Evolutionary conservation across 2,113 vertebrate genomes (phyloP), one percentile per base, ranked within the genome.

Genomic region (Coryphaenoides rupestris): DNA sequence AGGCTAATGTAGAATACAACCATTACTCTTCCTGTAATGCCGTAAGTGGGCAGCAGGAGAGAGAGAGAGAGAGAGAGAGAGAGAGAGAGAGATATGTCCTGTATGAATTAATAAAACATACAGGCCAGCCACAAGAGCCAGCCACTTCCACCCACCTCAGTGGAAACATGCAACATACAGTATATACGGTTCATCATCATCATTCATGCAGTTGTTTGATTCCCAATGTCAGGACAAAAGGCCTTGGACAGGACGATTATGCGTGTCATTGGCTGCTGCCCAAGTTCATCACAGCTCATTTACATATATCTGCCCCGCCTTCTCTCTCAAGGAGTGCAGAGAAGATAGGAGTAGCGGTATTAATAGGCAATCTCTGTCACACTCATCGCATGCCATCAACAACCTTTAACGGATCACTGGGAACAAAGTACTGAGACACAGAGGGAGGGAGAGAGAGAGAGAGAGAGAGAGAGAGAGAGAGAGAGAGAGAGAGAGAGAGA

Each of bases 61-160:
- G 33, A 61, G 55, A 65, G 55, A 26, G 56, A 72, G 16, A 53
- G 33, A 61, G 55, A 65, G 55, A 26, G 56, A 72, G 21, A 52
- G 24, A 53, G 33, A 61, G 55, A 65, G 55, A 26, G 56, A 72
- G 16, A n/a, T n/a, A n/a, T n/a, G n/a, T n/a, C n/a, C n/a, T n/a
- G n/a, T n/a, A n/a, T n/a, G n/a, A n/a, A 84, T 85, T 45, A 86
- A 89, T 80, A 84, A 86, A 84, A 86, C 65, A 79, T 75, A 75
- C 19, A 46, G 13, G 7, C 1, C 65, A 12, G 79, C 78, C 75
- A 79, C 68, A 62, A 68, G 58, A 62, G 67, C 68, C 59, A 26
- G 82, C 66, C 64, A 50, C 58, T 40, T n/a, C 62, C 40, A 69
- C 47, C 22, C 22, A 54, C 58, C 2, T 40, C 67, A 60, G 58